phyloP scores from a whole-genome alignment of 2,113 vertebrate species.

The Carettochelys insculpta region DNA sequence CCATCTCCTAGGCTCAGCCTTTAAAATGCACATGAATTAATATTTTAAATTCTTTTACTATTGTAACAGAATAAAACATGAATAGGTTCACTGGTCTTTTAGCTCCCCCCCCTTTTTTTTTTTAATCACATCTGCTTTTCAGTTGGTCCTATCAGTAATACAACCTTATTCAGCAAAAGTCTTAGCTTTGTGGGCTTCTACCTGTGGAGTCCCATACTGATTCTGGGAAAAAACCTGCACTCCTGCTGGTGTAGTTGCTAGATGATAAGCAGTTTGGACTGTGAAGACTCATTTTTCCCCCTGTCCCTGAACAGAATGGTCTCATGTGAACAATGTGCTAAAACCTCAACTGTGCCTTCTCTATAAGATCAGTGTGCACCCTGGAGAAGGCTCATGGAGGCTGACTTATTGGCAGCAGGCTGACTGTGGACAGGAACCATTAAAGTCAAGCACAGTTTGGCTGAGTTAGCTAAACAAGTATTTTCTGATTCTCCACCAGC shows the following conservation, averaged over 20 bases:
- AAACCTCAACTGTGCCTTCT: neutral
- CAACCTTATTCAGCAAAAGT: neutral
- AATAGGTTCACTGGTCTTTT: constrained; percentile 29
- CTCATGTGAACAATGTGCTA: neutral
- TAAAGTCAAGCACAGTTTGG: constrained; percentile 46
- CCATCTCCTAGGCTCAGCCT: constrained; percentile 35
- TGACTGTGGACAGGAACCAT: neutral
- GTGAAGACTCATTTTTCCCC: neutral
- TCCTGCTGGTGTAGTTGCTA: neutral
- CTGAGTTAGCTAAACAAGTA: constrained; percentile 37
- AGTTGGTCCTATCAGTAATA: neutral
- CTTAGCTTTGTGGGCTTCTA: neutral
- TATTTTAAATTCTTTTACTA: constrained; percentile 62
- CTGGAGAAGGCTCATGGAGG: neutral
- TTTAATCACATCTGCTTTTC: constrained; percentile 29
- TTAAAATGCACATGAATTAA: constrained; percentile 70
- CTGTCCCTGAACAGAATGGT: neutral
- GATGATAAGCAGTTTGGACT: neutral
- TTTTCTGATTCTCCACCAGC: neutral
- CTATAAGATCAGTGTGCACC: neutral
- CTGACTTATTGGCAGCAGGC: neutral
- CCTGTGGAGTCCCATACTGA: neutral
- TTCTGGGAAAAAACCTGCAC: neutral
- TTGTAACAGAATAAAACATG: constrained; percentile 63
- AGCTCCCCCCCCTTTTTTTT: neutral